These are phyloP conservation scores for Protonemura montana DNA, from an alignment of 2,888 invertebrate genomes.

Conservation along the genomic window DNA sequence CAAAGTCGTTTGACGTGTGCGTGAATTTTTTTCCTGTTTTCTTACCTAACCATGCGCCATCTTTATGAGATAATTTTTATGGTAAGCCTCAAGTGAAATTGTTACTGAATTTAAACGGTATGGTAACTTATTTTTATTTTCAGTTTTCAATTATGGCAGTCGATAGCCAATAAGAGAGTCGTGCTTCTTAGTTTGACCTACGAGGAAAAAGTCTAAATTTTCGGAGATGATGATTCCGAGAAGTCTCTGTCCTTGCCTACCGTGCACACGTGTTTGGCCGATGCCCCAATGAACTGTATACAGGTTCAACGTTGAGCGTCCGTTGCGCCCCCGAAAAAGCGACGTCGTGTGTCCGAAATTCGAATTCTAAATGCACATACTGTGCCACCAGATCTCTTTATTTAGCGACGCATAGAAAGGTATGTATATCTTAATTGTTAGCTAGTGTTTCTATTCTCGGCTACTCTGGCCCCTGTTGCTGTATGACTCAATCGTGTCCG, in stretches of 20 bases:
- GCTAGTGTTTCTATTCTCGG: not conserved
- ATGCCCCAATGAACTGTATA: not conserved
- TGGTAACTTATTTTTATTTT: not conserved
- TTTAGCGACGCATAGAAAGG: not conserved
- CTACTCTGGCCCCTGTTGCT: not conserved
- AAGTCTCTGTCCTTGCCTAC: not conserved
- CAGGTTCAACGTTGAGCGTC: not conserved
- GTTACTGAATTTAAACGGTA: not conserved
- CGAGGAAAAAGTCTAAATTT: not conserved
- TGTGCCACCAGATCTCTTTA: constrained; percentile 7
- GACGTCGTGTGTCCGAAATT: not conserved
- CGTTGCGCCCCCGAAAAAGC: not conserved
- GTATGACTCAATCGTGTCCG: not conserved
- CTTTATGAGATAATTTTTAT: not conserved
- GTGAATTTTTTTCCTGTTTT: not conserved
- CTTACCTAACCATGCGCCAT: not conserved
- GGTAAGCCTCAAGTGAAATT: not conserved
- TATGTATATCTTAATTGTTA: not conserved
- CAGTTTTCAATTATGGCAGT: not conserved
- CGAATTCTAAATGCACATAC: not conserved
- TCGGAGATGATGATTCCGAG: not conserved
- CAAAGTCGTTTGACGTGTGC: not conserved
- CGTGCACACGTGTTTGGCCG: not conserved
- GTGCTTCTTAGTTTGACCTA: not conserved
- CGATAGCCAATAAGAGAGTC: not conserved